A percentile compares a stretch with the other conserved stretches of the same genome.
phyloP scores from a whole-genome alignment of 2,797 vertebrate species.

The Adrianichthys oophorus region DNA sequence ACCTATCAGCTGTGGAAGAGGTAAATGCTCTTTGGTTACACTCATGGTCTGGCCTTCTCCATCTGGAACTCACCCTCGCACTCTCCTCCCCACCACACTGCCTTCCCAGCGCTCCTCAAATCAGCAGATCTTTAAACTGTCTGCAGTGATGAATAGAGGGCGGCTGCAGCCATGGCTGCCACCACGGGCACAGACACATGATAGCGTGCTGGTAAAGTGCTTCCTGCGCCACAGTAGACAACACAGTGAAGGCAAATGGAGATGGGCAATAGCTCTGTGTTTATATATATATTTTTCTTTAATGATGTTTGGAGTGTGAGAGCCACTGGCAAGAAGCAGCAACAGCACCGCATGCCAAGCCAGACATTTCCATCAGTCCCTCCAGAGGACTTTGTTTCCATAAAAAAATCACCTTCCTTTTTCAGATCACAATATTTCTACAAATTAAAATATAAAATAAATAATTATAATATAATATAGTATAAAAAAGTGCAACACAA shows the following conservation, averaged over 20 bases:
- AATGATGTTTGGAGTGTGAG: slow-evolving; percentile 18
- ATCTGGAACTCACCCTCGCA: slow-evolving; percentile 24
- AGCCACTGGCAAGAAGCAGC: slow-evolving; percentile 9
- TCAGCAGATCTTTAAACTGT: slow-evolving; percentile 66
- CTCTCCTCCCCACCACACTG: background rate
- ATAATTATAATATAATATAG: no score
- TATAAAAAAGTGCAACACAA: no score
- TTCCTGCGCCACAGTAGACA: slow-evolving; percentile 46
- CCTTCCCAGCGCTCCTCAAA: slow-evolving; percentile 22
- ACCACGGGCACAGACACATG: slow-evolving; percentile 63
- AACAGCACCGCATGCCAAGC: slow-evolving; percentile 15
- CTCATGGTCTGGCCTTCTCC: slow-evolving; percentile 42
- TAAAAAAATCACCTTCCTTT: background rate
- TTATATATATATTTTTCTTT: slow-evolving; percentile 17
- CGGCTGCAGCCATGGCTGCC: slow-evolving; percentile 50
- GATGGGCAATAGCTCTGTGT: slow-evolving; percentile 15
- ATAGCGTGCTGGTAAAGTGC: slow-evolving; percentile 57
- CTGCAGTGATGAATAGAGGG: slow-evolving; percentile 65
- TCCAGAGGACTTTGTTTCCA: background rate
- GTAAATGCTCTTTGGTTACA: slow-evolving; percentile 34
- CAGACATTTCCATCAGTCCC: slow-evolving; percentile 1
- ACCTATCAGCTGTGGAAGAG: slow-evolving; percentile 34
- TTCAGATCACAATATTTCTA: slow-evolving; percentile 12
- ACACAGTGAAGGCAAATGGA: slow-evolving; percentile 35
- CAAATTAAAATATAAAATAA: background rate